phyloP scores from a whole-genome alignment of 2,888 invertebrate species.

The Lymantria dispar region DNA sequence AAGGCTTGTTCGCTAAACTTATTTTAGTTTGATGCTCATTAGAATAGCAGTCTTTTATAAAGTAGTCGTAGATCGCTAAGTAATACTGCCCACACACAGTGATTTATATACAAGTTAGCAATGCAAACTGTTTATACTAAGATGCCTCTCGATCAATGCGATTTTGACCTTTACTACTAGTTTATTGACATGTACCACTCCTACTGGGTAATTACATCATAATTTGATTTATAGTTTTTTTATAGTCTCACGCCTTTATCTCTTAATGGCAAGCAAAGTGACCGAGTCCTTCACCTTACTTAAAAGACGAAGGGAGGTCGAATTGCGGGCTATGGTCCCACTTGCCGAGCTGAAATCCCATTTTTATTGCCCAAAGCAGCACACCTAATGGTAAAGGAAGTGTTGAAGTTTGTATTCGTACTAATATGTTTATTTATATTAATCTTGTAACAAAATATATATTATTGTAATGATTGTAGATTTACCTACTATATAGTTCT shows the following conservation, averaged over 20 bases:
- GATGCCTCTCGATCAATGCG: slow-evolving; percentile 16
- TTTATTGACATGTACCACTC: slow-evolving; percentile 6
- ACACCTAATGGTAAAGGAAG: no score
- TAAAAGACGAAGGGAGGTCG: no score
- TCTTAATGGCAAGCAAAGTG: no score
- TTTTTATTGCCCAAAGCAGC: no score
- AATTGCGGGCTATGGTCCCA: no score
- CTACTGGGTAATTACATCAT: slow-evolving; percentile 13
- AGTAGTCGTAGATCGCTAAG: slow-evolving; percentile 16
- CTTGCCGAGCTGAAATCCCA: no score
- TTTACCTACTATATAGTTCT: background rate
- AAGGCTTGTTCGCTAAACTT: no score
- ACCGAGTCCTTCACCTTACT: no score
- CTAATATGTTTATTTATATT: background rate
- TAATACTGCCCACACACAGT: slow-evolving; percentile 24
- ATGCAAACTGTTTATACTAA: slow-evolving; percentile 11
- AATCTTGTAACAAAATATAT: background rate
- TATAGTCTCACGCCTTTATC: no score
- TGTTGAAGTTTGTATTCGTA: no score
- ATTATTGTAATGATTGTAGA: background rate
- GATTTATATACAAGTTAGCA: slow-evolving; percentile 29
- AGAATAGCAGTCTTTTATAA: background rate
- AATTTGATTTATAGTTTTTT: slow-evolving; percentile 2
- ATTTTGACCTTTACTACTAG: slow-evolving; percentile 27
- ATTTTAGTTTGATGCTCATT: background rate